Evolutionary conservation across 2,888 invertebrate genomes (phyloP), one percentile per base, ranked within the genome.

Genomic region (Aethes cnicana): DNA sequence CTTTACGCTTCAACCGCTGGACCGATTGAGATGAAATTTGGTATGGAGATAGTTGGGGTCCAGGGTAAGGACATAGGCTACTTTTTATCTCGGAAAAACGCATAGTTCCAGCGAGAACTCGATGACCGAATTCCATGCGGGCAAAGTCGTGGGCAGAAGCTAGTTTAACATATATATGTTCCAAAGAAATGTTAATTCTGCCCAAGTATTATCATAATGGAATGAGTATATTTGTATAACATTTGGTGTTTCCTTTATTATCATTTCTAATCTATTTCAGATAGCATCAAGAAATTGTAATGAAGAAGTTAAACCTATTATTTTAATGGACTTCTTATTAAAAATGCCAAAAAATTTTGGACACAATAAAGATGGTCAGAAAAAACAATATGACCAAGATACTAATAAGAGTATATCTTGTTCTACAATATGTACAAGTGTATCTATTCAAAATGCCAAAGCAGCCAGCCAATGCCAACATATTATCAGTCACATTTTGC

Each of bases 401-500:
- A 32, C 20, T 25, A 49, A 44, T 43, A 54, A 55, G 5, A 62
- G 41, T 7, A 62, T 59, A 47, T 55, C 30, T 28, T 14, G 63
- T 17, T 59, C 71, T 20, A 46, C 64, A 9, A 58, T 74, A 26
- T 57, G 68, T 25, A 64, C 82, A 30, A 76, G 78, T 57, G 64
- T 77, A 4, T 64, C 69, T 30, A 77, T 87, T 59, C 73, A 77
- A 56, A 78, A 82, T 26, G 84, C 88, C 1, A 85, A 79, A 55
- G 77, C 88, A 14, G 82, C 87, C 1, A 84, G 82, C 48, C 81
- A 89, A 50, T 88, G 89, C 57, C 83, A 86, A 57, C 77, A 84
- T 66, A 56, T 79, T n/a, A 69, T 86, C 3, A 74, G 65, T 33
- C 82, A 87, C 62, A 63, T 79, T n/a, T 56, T 90, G 18, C 58